phyloP scores from a whole-genome alignment of 2,888 invertebrate species.

The Melipona beecheii region DNA sequence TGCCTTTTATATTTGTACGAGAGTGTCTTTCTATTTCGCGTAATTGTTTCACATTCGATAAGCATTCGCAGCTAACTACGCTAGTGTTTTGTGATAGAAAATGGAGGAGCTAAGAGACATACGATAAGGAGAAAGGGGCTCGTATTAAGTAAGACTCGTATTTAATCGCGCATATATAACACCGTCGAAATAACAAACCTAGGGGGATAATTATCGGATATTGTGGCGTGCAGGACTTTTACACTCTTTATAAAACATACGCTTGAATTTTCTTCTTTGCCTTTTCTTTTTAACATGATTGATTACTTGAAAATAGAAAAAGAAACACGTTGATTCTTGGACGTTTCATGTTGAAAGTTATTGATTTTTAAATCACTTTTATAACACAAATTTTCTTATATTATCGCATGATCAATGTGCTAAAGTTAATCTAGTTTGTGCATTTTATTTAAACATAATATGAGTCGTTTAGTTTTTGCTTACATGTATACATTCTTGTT shows the following conservation, averaged over 20 bases:
- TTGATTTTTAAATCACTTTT: not conserved
- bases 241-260: slow-evolving; percentile 21
- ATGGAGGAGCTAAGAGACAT: slow-evolving; percentile 29
- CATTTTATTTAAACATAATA: slow-evolving; percentile 10
- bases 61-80: slow-evolving; percentile 23
- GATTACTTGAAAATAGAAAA: not conserved
- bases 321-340: not conserved
- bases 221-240: slow-evolving; percentile 6
- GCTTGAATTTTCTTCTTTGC: not conserved
- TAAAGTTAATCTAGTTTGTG: not conserved
- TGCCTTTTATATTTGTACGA: slow-evolving; percentile 32
- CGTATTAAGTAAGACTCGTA: not conserved
- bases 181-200: not conserved
- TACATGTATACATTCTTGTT: not conserved
- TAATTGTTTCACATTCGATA: slow-evolving; percentile 41
- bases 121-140: slow-evolving; percentile 9
- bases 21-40: slow-evolving; percentile 27
- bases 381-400: not conserved
- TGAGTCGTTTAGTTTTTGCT: not conserved
- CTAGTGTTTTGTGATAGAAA: slow-evolving; percentile 39
- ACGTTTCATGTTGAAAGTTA: not conserved
- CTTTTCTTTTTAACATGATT: too few species aligned
- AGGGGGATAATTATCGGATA: not conserved
- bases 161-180: not conserved
- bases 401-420: not conserved